Percentiles rank a stretch among this genome's conserved stretches.
Conservation (phyloP, 2,888 invertebrate genomes). For the Psylliodes chrysocephalus region DNA sequence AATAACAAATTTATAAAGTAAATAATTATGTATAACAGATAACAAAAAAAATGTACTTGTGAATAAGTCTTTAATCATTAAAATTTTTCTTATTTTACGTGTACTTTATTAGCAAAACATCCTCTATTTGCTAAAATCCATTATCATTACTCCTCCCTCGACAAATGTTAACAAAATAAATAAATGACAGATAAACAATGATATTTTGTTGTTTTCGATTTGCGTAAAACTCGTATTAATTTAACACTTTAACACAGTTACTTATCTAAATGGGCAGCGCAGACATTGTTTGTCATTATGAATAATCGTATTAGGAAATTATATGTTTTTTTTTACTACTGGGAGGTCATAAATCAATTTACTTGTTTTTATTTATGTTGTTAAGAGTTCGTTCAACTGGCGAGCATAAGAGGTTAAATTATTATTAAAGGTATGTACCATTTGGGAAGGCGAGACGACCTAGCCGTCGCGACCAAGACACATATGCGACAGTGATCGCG, state of each 20-base stretch:
- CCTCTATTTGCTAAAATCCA: no score
- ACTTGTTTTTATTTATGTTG: constrained; percentile 4
- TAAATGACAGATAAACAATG: no score
- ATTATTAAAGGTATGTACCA: no score
- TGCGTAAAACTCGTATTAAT: background rate
- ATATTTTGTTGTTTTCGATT: background rate
- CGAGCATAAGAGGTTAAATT: no score
- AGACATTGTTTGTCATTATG: background rate
- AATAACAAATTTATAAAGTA: no score
- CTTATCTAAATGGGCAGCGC: background rate
- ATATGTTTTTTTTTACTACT: background rate
- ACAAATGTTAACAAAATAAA: background rate
- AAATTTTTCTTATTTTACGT: background rate
- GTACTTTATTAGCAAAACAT: no score
- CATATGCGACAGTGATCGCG: no score
- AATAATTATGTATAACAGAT: no score
- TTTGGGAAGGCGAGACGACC: no score
- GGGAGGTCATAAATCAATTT: background rate
- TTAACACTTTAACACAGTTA: background rate
- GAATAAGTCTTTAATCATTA: background rate
- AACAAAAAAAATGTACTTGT: background rate
- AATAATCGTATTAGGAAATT: constrained; percentile 7
- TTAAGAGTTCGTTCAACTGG: background rate
- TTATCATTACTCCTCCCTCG: background rate
- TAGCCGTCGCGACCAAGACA: no score